Evolutionary conservation across 1,140 invertebrate species (phyloP), one percentile per base, ranked within the genome.

Genomic region (Euwallacea fornicatus): DNA sequence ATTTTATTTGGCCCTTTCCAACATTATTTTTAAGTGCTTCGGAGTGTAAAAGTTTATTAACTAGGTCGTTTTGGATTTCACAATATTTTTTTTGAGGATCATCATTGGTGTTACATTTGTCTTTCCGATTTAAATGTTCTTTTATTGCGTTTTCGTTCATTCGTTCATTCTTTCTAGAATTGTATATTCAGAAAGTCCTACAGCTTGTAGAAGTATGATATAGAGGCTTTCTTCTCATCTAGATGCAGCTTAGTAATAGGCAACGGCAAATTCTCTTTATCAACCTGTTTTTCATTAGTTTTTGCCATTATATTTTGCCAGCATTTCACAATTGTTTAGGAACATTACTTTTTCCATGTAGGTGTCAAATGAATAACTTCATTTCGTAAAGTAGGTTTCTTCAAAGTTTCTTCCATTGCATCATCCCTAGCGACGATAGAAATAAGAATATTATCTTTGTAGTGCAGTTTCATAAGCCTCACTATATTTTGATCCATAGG

Each of bases 401-500:
- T 78, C 21, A 76, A 46, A 21, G 58, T 54, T 44, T 41, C 63
- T 66, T 15, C 65, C 9, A 71, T 50, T 43, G 64, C 53, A 43
- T 68, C 53, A 11, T 71, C 46, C 16, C 43, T 56, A 56, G 42
- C 42, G 41, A 65, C 56, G 64, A 72, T 44, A 21, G 53, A 63
- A 64, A 56, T 76, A 67, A 76, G 44, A 59, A 74, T 58, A 60
- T 55, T 73, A n/a, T 75, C 75, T 63, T 68, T 66, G 46, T 76
- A 74, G 58, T 73, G 75, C 71, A 74, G 33, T 71, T 78, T 74
- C 54, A 53, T 74, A 16, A 73, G 73, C 42, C 73, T 66, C 7
- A 78, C 42, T 61, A 80, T 76, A 73, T 79, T 64, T 75, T 82
- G 80, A 69, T 83, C 77, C 78, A 83, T 82, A 21, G 69, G 73